A percentile compares a stretch with the other conserved stretches of the same genome.
Evolutionary conservation across 2,113 vertebrate genomes (phyloP).

Genomic region (Colinus virginianus): DNA sequence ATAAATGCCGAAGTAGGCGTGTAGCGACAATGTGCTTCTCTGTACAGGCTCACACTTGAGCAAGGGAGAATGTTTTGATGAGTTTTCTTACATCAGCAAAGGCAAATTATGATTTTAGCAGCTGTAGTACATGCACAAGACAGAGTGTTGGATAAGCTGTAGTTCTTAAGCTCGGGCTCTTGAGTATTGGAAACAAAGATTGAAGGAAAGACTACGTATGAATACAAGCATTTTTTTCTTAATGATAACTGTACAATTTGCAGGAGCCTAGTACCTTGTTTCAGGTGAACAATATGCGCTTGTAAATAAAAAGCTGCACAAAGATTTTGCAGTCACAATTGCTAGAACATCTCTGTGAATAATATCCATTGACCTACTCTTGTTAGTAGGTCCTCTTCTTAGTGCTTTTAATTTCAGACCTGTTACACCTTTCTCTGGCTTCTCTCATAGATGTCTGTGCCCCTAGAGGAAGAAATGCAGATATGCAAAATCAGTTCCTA

Average conservation of each 20-base stretch:
- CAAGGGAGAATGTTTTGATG: neutral
- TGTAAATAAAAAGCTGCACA: neutral
- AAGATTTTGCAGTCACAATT: neutral
- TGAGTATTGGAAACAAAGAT: neutral
- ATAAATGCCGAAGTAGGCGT: rapidly evolving
- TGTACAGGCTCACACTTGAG: neutral
- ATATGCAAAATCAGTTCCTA: neutral
- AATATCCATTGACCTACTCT: neutral
- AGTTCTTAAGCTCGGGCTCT: neutral
- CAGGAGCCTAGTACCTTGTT: neutral
- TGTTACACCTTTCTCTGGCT: neutral
- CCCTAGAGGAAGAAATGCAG: neutral
- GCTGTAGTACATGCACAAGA: neutral
- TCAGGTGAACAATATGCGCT: neutral
- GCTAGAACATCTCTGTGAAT: neutral
- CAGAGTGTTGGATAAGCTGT: neutral
- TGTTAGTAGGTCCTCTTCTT: neutral
- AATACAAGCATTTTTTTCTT: neutral
- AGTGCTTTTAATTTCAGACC: neutral
- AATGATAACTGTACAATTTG: neutral
- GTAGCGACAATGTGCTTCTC: neutral
- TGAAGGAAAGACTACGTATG: neutral
- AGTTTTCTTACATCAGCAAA: neutral
- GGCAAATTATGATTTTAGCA: neutral
- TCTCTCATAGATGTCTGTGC: neutral